These are phyloP conservation scores for Tanypteryx hageni DNA, from an alignment of 2,888 invertebrate genomes.

Conservation along the genomic window DNA sequence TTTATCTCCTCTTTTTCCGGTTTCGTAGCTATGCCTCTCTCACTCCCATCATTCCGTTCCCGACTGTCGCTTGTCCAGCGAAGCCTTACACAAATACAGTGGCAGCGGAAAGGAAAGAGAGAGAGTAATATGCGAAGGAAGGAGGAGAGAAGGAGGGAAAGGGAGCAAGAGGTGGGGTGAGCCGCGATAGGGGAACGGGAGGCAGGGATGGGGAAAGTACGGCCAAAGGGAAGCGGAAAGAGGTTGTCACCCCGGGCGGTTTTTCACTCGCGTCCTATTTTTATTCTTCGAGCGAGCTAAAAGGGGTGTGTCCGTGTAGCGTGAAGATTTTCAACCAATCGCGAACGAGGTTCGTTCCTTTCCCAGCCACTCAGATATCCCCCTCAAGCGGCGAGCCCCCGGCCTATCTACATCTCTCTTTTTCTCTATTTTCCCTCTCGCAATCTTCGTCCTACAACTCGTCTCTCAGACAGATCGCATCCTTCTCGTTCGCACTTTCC, in stretches of 20 bases:
- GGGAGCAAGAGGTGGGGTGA: no score
- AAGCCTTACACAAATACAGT: background rate
- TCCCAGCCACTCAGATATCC: background rate
- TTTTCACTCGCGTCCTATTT: background rate
- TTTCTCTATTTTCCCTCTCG: background rate
- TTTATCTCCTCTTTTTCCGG: no score
- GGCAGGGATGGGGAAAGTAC: background rate
- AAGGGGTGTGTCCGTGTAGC: constrained; percentile 6
- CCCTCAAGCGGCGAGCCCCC: background rate
- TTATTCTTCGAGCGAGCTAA: background rate
- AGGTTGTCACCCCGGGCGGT: constrained; percentile 11
- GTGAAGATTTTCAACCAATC: constrained; percentile 10
- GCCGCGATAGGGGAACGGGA: background rate
- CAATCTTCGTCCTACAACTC: background rate
- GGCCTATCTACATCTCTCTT: background rate
- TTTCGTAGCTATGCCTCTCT: no score
- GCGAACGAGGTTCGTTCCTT: background rate
- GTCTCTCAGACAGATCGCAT: background rate
- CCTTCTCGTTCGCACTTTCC: background rate
- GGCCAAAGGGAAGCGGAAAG: background rate
- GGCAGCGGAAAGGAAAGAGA: background rate
- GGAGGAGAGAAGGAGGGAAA: no score
- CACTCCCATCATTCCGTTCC: background rate
- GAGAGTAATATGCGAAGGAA: no score
- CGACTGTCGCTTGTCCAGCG: background rate